These are phyloP conservation scores for Ameiurus melas DNA, from an alignment of 2,113 vertebrate genomes.

Conservation along the genomic window DNA sequence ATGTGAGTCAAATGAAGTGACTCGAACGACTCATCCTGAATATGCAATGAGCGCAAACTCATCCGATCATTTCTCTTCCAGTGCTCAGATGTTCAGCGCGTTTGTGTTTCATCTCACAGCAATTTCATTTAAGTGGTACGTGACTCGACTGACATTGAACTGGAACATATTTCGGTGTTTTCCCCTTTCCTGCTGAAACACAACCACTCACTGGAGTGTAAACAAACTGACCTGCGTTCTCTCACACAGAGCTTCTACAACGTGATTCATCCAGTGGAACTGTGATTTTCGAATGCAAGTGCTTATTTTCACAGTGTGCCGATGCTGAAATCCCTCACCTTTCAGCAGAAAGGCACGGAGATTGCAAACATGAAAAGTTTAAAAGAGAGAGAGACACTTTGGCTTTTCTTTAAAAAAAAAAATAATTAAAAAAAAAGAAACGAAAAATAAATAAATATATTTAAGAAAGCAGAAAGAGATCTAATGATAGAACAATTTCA, in stretches of 20 bases:
- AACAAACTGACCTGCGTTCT: slow-evolving; percentile 11
- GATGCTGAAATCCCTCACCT: slow-evolving; percentile 5
- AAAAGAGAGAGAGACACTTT: neutral
- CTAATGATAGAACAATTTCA: neutral
- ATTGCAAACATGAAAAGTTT: neutral
- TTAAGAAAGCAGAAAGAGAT: neutral
- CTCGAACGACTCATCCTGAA: neutral
- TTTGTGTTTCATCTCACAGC: slow-evolving; percentile 14
- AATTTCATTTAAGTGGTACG: slow-evolving; percentile 7
- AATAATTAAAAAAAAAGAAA: too few relatives aligned
- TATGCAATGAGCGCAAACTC: neutral
- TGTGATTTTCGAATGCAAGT: slow-evolving; percentile 7
- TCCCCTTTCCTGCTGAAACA: neutral
- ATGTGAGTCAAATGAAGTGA: neutral
- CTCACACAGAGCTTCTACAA: neutral
- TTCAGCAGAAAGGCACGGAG: neutral
- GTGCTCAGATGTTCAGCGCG: neutral
- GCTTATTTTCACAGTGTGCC: neutral
- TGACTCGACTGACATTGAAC: slow-evolving; percentile 33
- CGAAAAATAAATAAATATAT: too few relatives aligned
- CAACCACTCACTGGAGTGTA: neutral
- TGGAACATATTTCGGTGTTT: slow-evolving; percentile 24
- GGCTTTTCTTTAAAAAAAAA: neutral
- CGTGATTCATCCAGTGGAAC: slow-evolving; percentile 5
- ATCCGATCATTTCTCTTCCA: neutral